Conservation (phyloP, 2,797 vertebrate genomes). For the Peromyscus attwateri region DNA sequence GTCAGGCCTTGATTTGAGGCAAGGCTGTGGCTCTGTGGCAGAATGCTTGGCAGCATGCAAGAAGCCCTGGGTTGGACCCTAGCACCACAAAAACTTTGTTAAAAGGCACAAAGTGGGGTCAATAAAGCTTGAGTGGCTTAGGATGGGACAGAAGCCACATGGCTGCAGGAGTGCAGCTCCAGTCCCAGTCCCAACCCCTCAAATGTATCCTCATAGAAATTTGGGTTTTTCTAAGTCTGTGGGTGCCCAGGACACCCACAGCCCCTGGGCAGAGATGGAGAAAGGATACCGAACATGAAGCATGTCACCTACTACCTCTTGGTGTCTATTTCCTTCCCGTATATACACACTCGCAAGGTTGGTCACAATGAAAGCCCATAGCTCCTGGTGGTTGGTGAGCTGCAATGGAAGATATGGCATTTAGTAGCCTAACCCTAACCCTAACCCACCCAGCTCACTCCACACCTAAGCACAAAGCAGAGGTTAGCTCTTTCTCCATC, state of each 20-base stretch:
- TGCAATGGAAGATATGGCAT: constrained; percentile 74
- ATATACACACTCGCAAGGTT: constrained; percentile 99
- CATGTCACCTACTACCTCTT: constrained; percentile 92
- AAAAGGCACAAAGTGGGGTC: not conserved
- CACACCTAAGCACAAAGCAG: not conserved
- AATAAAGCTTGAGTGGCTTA: not conserved
- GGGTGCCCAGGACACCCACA: not conserved
- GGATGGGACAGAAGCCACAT: not conserved
- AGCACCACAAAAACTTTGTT: not conserved
- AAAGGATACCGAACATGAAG: constrained; percentile 71
- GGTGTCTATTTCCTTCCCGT: constrained; percentile 97
- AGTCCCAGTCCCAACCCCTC: not conserved
- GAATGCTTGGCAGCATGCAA: not conserved
- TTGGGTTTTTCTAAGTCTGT: not conserved
- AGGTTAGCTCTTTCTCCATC: not conserved
- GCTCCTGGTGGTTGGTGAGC: constrained; percentile 98
- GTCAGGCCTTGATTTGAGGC: not conserved
- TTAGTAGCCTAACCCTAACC: too few relatives aligned
- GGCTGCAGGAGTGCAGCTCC: not conserved
- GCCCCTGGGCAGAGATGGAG: not conserved
- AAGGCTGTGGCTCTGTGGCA: not conserved
- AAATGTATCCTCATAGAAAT: not conserved
- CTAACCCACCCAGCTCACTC: not conserved
- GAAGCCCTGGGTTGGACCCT: not conserved
- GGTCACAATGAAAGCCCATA: constrained; percentile 99